A percentile compares a stretch with the other conserved stretches of the same genome.
Evolutionary conservation across 2,888 invertebrate genomes (phyloP).

Genomic region (Rhimphoctona megacephalus): DNA sequence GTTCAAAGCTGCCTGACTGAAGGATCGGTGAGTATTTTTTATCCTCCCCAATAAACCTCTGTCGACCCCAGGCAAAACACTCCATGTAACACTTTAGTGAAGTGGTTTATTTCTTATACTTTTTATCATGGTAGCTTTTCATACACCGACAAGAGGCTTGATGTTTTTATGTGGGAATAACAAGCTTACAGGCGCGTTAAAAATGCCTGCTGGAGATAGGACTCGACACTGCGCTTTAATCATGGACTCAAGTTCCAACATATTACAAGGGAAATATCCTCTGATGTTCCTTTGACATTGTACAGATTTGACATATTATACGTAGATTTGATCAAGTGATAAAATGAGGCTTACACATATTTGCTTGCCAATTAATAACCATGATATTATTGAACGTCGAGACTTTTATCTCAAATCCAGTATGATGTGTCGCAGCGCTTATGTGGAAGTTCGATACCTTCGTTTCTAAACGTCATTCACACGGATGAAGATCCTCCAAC

Average conservation of each 20-base stretch:
- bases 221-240: not conserved
- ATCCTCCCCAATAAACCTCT: not conserved
- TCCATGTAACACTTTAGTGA: not conserved
- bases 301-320: not conserved
- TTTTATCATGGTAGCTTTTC: not conserved
- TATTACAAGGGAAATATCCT: not conserved
- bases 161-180: not conserved
- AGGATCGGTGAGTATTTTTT: slow-evolving; percentile 89
- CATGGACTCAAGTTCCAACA: not conserved
- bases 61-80: not conserved
- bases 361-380: not conserved
- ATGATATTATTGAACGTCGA: slow-evolving; percentile 18
- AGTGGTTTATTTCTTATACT: not conserved
- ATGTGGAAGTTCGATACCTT: slow-evolving; percentile 95
- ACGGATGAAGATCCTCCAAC: slow-evolving; percentile 94
- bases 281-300: not conserved
- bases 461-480: slow-evolving; percentile 96
- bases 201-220: not conserved
- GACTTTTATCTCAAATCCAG: slow-evolving; percentile 23
- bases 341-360: not conserved
- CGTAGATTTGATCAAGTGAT: not conserved
- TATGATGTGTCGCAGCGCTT: slow-evolving; percentile 85
- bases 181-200: not conserved
- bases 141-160: not conserved
- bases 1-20: slow-evolving; percentile 92